Conservation (phyloP, 1,140 invertebrate species). For the Scaptomyza montana region DNA sequence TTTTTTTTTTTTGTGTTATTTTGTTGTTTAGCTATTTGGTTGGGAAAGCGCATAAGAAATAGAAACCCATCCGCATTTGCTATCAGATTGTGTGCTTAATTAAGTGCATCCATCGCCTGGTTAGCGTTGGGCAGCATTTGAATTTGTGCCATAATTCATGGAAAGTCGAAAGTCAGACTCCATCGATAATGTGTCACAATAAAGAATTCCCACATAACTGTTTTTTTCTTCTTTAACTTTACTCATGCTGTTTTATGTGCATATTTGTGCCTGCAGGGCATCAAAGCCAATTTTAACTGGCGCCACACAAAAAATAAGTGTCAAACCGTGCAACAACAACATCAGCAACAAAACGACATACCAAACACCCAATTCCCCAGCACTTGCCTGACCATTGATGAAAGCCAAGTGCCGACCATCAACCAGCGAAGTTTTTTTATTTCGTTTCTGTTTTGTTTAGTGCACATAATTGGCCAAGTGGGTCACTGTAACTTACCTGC, state of each 20-base stretch:
- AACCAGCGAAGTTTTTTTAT: background rate
- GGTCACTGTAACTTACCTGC: conserved; percentile 73
- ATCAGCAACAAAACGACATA: background rate
- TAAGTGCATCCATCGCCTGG: conserved; percentile 52
- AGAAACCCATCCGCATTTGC: conserved; percentile 45
- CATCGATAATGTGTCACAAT: conserved; percentile 53
- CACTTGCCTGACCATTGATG: conserved; percentile 47
- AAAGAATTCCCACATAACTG: conserved; percentile 67
- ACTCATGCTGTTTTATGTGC: conserved; percentile 30
- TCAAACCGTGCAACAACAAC: conserved; percentile 9
- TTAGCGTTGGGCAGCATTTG: conserved; percentile 51
- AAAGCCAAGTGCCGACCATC: conserved; percentile 48
- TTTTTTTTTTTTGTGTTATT: conserved; percentile 1
- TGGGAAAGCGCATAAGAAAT: conserved; percentile 53
- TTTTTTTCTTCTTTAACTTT: background rate
- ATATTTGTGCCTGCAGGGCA: conserved; percentile 50
- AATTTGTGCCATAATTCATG: conserved; percentile 61
- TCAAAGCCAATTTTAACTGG: conserved; percentile 11
- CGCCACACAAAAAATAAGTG: conserved; percentile 52
- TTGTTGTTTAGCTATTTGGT: conserved; percentile 7
- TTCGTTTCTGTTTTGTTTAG: conserved; percentile 23
- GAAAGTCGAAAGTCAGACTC: conserved; percentile 58
- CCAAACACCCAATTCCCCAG: conserved; percentile 16
- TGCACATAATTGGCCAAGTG: conserved; percentile 64
- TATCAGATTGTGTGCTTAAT: conserved; percentile 48